Conservation (phyloP, 2,888 invertebrate species). For the Nudaria mundana region DNA sequence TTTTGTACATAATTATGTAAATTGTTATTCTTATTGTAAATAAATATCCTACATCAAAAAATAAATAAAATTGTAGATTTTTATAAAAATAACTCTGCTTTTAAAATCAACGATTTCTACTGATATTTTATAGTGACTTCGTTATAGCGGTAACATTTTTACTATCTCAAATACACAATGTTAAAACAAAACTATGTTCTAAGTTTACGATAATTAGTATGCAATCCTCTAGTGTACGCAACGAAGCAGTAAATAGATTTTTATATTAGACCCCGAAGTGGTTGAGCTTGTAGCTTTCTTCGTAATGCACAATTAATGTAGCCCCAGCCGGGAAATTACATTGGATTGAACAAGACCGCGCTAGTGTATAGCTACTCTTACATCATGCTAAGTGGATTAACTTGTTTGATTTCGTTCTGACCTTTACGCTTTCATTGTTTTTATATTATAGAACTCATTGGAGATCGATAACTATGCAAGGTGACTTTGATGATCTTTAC, state of each 20-base stretch:
- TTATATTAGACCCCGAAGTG: slow-evolving; percentile 21
- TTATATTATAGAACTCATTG: neutral
- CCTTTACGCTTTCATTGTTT: slow-evolving; percentile 12
- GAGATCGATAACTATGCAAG: neutral
- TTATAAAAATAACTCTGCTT: too few species aligned
- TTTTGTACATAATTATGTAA: too few species aligned
- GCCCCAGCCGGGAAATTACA: slow-evolving; percentile 12
- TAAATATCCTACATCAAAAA: too few species aligned
- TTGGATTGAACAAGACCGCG: slow-evolving; percentile 8
- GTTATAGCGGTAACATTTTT: too few species aligned
- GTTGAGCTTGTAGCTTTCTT: slow-evolving; percentile 25
- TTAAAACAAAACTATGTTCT: neutral
- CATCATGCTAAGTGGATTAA: slow-evolving; percentile 22
- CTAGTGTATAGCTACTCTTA: slow-evolving; percentile 5
- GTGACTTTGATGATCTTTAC: neutral
- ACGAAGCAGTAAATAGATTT: slow-evolving; percentile 10
- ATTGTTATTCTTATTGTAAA: too few species aligned
- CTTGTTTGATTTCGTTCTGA: slow-evolving; percentile 17
- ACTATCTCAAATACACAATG: neutral
- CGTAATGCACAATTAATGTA: slow-evolving; percentile 25
- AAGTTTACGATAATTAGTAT: neutral
- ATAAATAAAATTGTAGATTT: too few species aligned
- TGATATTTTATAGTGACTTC: too few species aligned
- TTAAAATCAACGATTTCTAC: too few species aligned
- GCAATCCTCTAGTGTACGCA: slow-evolving; percentile 3